A percentile compares a stretch with the other conserved stretches of the same genome.
phyloP scores from a whole-genome alignment of 1,140 invertebrate genomes.

The Cotesia glomerata region DNA sequence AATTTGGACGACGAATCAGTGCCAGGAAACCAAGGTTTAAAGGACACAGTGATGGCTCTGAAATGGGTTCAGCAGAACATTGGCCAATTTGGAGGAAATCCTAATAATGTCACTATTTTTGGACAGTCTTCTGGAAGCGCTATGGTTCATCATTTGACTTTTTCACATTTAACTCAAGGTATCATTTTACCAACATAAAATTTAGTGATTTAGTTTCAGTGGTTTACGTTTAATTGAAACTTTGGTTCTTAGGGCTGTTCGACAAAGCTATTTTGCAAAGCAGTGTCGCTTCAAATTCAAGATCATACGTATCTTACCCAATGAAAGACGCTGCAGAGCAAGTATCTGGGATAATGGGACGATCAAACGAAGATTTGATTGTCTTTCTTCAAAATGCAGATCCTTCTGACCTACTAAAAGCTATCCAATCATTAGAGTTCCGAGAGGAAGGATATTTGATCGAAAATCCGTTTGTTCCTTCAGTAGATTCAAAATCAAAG shows the following conservation, averaged over 20 bases:
- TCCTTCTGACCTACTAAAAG: conserved; percentile 24
- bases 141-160: conserved; percentile 50
- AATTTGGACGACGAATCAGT: conserved; percentile 40
- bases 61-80: conserved; percentile 71
- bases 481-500: conserved; percentile 45
- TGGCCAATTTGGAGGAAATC: conserved; percentile 68
- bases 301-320: conserved; percentile 43
- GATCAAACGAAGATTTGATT: conserved; percentile 55
- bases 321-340: conserved; percentile 52
- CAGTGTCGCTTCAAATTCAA: conserved; percentile 60
- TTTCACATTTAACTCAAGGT: conserved; percentile 44
- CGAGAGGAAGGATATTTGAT: conserved; percentile 22
- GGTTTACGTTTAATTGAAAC: too few species aligned
- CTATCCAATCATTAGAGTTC: background rate
- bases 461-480: conserved; percentile 40
- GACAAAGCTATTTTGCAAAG: conserved; percentile 69
- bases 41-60: conserved; percentile 68
- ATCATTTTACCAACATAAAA: background rate
- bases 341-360: conserved; percentile 57
- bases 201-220: background rate
- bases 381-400: conserved; percentile 59
- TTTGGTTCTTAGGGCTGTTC: conserved; percentile 59
- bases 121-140: conserved; percentile 68
- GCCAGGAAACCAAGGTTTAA: conserved; percentile 63
- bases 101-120: conserved; percentile 70